A percentile compares a stretch with the other conserved stretches of the same genome.
phyloP scores from a whole-genome alignment of 2,797 vertebrate genomes.

The Phalanger gymnotis region DNA sequence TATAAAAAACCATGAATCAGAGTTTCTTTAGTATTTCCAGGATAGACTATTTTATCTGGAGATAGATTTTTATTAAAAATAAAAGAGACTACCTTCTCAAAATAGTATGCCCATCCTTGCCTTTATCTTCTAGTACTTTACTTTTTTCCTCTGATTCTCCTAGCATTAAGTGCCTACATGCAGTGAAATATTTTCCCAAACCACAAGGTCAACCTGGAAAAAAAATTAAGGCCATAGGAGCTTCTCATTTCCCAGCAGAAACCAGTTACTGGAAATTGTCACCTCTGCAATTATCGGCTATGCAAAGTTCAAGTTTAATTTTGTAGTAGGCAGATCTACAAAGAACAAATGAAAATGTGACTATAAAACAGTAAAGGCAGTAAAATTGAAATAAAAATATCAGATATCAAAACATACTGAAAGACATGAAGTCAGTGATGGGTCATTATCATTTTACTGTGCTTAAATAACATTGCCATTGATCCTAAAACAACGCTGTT shows the following conservation, averaged over 20 bases:
- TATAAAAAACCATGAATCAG: constrained; percentile 16
- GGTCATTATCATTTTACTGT: constrained; percentile 67
- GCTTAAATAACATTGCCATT: constrained; percentile 59
- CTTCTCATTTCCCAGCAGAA: constrained; percentile 73
- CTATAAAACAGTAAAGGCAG: constrained; percentile 56
- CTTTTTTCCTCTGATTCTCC: constrained; percentile 60
- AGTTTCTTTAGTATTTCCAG: constrained; percentile 10
- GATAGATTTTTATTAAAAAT: background rate
- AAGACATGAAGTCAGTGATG: constrained; percentile 68
- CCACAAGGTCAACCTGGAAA: constrained; percentile 56
- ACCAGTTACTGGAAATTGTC: constrained; percentile 73
- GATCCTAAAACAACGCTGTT: constrained; percentile 69
- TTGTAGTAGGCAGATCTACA: constrained; percentile 68
- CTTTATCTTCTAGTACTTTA: constrained; percentile 34
- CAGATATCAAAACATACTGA: constrained; percentile 67
- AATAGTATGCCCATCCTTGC: background rate
- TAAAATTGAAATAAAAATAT: constrained; percentile 66
- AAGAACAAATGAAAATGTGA: constrained; percentile 70
- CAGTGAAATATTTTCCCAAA: constrained; percentile 65
- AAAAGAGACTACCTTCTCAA: constrained; percentile 19
- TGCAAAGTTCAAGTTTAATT: constrained; percentile 77
- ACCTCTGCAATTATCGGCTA: constrained; percentile 72
- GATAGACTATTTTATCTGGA: background rate
- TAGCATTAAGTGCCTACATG: constrained; percentile 55
- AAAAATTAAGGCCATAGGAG: constrained; percentile 47